Evolutionary conservation across 1,140 invertebrate genomes (phyloP), one percentile per base, ranked within the genome.

Genomic region (Hypothenemus hampei): DNA sequence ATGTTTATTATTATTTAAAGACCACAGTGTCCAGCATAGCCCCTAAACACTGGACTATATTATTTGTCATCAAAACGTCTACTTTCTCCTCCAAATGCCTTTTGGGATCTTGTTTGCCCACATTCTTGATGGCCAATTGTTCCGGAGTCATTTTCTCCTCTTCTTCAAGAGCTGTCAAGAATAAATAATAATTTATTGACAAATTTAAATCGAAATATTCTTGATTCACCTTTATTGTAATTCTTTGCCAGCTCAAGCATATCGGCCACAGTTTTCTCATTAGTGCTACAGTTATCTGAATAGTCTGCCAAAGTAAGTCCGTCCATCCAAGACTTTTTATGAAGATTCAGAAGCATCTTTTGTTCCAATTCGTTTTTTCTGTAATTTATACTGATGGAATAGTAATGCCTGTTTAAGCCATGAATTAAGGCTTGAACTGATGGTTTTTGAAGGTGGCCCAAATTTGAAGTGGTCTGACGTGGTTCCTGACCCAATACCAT

Each of bases 91-190:
- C 95, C 64, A 99, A 80, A 85, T 99, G 97, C 58, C 97, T 81
- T 76, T 99, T 99, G n/a, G 97, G 97, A 76, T 99, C 97, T 75
- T 97, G 92, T 78, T 99, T 99, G 18, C 97, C 97, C 33, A 99
- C 97, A 78, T 99, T 99, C 72, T 99, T 99, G 63, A 99, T 98
- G 11, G 96, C 97, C 69, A 99, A 76, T 72, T 99, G 96, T 73
- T 99, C 95, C 1, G 93, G 91, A n/a, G 96, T 99, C 94, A 99
- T 98, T 72, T 97, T 98, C 71, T 99, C 96, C 74, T 99, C 97
- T 66, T 99, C 97, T 77, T 99, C 97, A 35, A 99, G 75, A 31
- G 95, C 90, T 48, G 13, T 26, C 23, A 47, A 35, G 29, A 31
- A 4, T 26, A 20, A 31, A 44, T 15, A 13, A 3, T 22, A 20